Percentiles rank a stretch among this genome's conserved stretches.
Evolutionary conservation across 2,888 invertebrate genomes (phyloP).

Genomic region (Ormyrus labotus): DNA sequence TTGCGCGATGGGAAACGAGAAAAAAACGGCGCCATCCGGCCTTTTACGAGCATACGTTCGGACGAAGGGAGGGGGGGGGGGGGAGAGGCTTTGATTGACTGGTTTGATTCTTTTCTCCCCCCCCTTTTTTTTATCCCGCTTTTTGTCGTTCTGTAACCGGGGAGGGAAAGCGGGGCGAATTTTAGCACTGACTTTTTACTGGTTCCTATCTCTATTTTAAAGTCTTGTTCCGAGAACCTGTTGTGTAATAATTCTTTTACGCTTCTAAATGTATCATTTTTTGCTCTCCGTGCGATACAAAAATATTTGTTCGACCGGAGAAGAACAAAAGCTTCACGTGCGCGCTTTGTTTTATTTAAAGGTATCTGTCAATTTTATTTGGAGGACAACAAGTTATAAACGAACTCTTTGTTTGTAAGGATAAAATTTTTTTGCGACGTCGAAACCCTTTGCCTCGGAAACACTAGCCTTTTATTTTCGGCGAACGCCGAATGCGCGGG

Average conservation of each 20-base stretch:
- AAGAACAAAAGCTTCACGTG: neutral
- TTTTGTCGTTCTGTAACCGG: constrained; percentile 11
- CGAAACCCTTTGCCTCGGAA: too few species aligned
- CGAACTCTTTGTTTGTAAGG: too few species aligned
- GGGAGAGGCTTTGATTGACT: constrained; percentile 46
- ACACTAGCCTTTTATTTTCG: too few species aligned
- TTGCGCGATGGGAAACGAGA: constrained; percentile 23
- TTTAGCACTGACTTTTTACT: constrained; percentile 41
- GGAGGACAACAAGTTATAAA: too few species aligned
- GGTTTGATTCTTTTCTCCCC: constrained; percentile 46
- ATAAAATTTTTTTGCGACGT: too few species aligned
- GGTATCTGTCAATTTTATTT: constrained; percentile 22
- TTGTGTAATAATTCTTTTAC: constrained; percentile 19
- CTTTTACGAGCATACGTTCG: constrained; percentile 46
- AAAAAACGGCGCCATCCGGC: constrained; percentile 48
- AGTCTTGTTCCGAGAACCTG: neutral
- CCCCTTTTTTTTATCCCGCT: constrained; percentile 1
- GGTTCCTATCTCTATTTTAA: constrained; percentile 24
- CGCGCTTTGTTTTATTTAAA: neutral
- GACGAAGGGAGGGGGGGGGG: too few species aligned
- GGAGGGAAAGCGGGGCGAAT: constrained; percentile 13
- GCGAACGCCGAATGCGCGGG: too few species aligned
- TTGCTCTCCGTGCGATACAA: neutral
- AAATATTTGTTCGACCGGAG: neutral
- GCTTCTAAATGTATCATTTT: neutral